Evolutionary conservation across 37 sponge, comb jelly and placozoan genomes (phyloP), one percentile per base, ranked within the genome.

Genomic region (Cliona cf. orientalis): DNA sequence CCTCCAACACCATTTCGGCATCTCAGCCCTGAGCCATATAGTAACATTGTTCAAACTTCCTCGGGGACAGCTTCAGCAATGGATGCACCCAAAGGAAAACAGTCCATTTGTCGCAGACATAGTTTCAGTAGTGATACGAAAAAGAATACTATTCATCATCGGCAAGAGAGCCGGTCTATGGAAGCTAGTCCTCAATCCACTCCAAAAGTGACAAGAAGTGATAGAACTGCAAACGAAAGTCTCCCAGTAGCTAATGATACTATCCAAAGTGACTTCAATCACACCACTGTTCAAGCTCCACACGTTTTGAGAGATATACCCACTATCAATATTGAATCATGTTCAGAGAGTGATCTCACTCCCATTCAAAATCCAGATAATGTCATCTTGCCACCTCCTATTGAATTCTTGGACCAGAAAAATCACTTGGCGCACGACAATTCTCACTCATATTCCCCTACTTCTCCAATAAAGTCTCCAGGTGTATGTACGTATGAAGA

Each of bases 51-150:
- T n/a, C n/a, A n/a, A n/a, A n/a, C n/a, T n/a, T n/a, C n/a, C n/a
- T n/a, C n/a, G n/a, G n/a, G n/a, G n/a, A n/a, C n/a, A n/a, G n/a
- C n/a, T n/a, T n/a, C n/a, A n/a, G n/a, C n/a, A n/a, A n/a, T n/a
- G n/a, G n/a, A n/a, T n/a, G n/a, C n/a, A n/a, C n/a, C n/a, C n/a
- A n/a, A n/a, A n/a, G n/a, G n/a, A n/a, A n/a, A n/a, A n/a, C n/a
- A n/a, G 1, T 65, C 69, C 0, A 41, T 80, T 36, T 19, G n/a
- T 5, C 21, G 81, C 12, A 80, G 81, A 21, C 81, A 80, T 42
- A 80, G 81, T 58, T 80, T 70, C 38, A 32, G 59, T 1, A 70
- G 34, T 32, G 23, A 37, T 59, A 9, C 70, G 41, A 21, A 55
- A 38, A 5, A 38, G 6, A 25, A 9, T 12, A 2, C 46, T 22